Percentiles rank a stretch among this genome's conserved stretches.
phyloP scores from a whole-genome alignment of 2,113 vertebrate species.

The Festucalex cinctus region DNA sequence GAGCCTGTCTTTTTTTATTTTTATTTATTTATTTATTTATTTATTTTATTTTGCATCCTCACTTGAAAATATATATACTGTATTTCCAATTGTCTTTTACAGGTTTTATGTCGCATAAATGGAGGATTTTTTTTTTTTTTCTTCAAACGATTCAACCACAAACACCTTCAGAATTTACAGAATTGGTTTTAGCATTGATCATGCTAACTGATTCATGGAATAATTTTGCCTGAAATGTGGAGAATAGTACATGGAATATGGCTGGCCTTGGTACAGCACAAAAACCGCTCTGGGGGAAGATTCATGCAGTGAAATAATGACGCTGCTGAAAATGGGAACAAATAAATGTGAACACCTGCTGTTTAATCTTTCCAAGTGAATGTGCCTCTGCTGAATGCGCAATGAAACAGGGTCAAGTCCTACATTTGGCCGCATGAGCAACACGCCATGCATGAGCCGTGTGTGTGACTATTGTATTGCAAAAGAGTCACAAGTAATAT shows the following conservation, averaged over 20 bases:
- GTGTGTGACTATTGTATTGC: background rate
- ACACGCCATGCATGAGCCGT: background rate
- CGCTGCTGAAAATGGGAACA: background rate
- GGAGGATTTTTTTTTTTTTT: no score
- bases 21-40: no score
- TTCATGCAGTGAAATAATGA: background rate
- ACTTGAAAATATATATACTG: no score
- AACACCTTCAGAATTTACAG: background rate
- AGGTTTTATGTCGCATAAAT: no score
- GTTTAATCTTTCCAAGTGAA: background rate
- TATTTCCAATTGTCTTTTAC: no score
- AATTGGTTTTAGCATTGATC: background rate
- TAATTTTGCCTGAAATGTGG: constrained; percentile 1
- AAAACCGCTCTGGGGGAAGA: background rate
- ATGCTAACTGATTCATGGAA: constrained; percentile 42
- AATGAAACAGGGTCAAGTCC: background rate
- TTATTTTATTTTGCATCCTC: no score
- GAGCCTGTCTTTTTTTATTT: no score
- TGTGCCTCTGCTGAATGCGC: background rate
- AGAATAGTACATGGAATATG: background rate
- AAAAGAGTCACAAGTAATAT: background rate
- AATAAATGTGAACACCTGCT: background rate
- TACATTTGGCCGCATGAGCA: background rate
- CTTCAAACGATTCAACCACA: no score
- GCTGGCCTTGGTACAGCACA: background rate